Evolutionary conservation across 2,113 vertebrate species (phyloP).

Genomic region (Pandion haliaetus): DNA sequence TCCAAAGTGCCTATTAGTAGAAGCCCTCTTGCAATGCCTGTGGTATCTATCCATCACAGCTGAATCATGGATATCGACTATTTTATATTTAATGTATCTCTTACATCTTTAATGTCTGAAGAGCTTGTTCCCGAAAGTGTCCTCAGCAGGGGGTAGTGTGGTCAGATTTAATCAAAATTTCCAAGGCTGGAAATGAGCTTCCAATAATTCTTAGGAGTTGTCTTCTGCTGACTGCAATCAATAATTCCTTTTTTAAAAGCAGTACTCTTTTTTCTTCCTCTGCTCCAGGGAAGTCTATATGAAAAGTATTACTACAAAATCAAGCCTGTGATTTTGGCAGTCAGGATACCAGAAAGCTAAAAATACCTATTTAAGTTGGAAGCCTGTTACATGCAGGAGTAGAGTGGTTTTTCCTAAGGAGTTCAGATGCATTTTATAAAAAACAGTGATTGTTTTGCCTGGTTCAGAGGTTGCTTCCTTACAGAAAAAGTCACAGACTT

Average conservation of each 20-base stretch:
- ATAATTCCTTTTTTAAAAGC: neutral
- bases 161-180: constrained; percentile 17
- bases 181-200: constrained; percentile 17
- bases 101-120: constrained; percentile 39
- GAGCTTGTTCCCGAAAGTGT: constrained; percentile 36
- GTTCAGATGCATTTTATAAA: neutral
- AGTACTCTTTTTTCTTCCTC: neutral
- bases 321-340: neutral
- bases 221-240: neutral
- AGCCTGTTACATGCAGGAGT: neutral
- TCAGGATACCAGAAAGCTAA: neutral
- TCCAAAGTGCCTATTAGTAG: neutral
- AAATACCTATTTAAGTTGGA: neutral
- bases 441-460: neutral
- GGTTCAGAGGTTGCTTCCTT: neutral
- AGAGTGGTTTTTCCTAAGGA: neutral
- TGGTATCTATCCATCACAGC: neutral
- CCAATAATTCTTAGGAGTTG: neutral
- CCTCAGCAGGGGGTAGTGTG: neutral
- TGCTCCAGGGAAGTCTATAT: neutral
- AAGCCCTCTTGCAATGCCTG: neutral
- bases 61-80: neutral
- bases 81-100: constrained; percentile 20
- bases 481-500: neutral
- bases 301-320: neutral